Percentiles rank a stretch among this genome's conserved stretches.
These are phyloP conservation scores for Belgica antarctica DNA, from an alignment of 2,888 invertebrate species.

Conservation along the genomic window DNA sequence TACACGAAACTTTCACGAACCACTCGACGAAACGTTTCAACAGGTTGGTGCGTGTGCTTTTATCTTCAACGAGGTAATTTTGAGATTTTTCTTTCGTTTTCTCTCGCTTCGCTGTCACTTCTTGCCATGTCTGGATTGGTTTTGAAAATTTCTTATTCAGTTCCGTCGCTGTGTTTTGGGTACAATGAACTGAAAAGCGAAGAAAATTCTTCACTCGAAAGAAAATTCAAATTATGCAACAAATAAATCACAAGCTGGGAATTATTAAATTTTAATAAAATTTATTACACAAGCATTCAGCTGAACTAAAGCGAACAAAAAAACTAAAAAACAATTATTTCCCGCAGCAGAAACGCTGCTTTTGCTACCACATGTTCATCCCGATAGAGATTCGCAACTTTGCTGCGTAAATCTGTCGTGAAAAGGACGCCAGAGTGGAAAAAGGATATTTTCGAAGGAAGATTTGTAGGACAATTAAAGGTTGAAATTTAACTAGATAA, in stretches of 20 bases:
- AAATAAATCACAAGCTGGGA: slow-evolving; percentile 23
- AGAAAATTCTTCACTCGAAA: not conserved
- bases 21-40: slow-evolving; percentile 14
- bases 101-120: not conserved
- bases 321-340: slow-evolving; percentile 9
- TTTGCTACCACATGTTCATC: slow-evolving; percentile 9
- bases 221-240: slow-evolving; percentile 23
- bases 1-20: not conserved
- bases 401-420: slow-evolving; percentile 5
- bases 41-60: slow-evolving; percentile 36
- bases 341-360: not conserved
- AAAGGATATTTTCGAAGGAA: no score
- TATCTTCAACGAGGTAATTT: slow-evolving; percentile 6
- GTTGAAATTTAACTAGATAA: no score
- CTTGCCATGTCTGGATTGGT: not conserved
- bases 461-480: no score
- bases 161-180: no score
- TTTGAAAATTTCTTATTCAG: not conserved
- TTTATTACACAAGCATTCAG: slow-evolving; percentile 11
- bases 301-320: no score
- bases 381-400: slow-evolving; percentile 9
- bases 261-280: slow-evolving; percentile 26
- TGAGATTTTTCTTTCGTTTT: not conserved
- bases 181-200: slow-evolving; percentile 18
- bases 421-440: no score